phyloP scores from a whole-genome alignment of 2,113 vertebrate species.

The Planiliza haematocheilus region DNA sequence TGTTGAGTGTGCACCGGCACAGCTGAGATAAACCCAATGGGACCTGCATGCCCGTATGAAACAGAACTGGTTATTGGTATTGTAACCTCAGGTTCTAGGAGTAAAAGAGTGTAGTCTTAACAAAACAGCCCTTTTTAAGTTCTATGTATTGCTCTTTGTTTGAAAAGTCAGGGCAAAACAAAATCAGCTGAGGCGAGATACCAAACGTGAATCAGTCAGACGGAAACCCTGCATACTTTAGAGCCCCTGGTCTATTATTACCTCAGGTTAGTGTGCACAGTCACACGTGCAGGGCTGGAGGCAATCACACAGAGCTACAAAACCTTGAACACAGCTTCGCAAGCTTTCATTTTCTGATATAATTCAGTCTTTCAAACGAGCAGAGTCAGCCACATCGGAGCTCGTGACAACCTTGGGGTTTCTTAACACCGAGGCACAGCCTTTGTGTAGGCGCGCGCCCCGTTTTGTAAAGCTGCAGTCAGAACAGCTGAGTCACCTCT shows the following conservation, averaged over 20 bases:
- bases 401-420: not conserved
- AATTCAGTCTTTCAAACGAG: not conserved
- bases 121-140: not conserved
- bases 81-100: too few species aligned
- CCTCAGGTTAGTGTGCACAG: not conserved
- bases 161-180: not conserved
- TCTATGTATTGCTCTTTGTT: not conserved
- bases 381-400: not conserved
- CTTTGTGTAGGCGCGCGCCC: not conserved
- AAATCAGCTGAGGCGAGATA: not conserved
- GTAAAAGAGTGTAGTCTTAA: too few species aligned
- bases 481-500: conserved; percentile 48
- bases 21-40: too few species aligned
- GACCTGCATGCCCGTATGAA: too few species aligned
- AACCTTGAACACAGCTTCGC: too few species aligned
- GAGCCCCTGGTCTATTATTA: not conserved
- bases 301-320: too few species aligned
- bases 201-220: conserved; percentile 26
- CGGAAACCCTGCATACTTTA: not conserved
- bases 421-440: not conserved
- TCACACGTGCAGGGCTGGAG: not conserved
- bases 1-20: too few species aligned
- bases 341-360: too few species aligned
- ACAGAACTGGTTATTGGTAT: too few species aligned
- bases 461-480: conserved; percentile 3